Conservation (phyloP, 2,888 invertebrate species). For the Pharmacophagus antenor region DNA sequence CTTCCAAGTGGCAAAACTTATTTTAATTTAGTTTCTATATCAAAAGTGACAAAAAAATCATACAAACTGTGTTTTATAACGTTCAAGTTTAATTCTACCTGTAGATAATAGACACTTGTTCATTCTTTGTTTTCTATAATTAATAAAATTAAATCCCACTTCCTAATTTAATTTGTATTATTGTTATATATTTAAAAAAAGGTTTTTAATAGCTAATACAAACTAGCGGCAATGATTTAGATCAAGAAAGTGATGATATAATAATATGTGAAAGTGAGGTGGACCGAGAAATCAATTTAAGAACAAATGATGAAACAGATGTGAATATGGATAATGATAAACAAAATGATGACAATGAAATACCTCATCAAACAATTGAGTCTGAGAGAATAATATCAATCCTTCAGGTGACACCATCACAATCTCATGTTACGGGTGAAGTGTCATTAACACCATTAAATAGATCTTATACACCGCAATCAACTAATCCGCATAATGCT, state of each 20-base stretch:
- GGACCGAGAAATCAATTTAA: background rate
- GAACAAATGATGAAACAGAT: background rate
- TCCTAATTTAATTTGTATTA: no score
- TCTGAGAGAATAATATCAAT: conserved; percentile 22
- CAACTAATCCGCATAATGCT: conserved; percentile 77
- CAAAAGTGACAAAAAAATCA: no score
- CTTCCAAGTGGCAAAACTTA: no score
- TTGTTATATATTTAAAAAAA: background rate
- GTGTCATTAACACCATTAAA: conserved; percentile 68
- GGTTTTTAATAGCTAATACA: background rate
- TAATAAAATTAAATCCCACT: no score
- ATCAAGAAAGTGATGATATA: background rate
- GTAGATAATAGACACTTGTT: no score
- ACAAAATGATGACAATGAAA: conserved; percentile 3
- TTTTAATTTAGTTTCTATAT: no score
- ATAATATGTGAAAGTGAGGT: background rate
- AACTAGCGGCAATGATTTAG: background rate
- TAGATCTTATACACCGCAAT: conserved; percentile 60
- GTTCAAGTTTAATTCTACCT: no score
- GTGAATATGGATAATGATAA: conserved; percentile 5
- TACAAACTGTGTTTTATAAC: no score
- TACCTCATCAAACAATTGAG: conserved; percentile 13
- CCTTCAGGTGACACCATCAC: conserved; percentile 32
- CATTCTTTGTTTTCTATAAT: background rate
- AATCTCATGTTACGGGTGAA: conserved; percentile 55